These are phyloP conservation scores for Crematogaster levior DNA, from an alignment of 2,888 invertebrate species.

Conservation along the genomic window DNA sequence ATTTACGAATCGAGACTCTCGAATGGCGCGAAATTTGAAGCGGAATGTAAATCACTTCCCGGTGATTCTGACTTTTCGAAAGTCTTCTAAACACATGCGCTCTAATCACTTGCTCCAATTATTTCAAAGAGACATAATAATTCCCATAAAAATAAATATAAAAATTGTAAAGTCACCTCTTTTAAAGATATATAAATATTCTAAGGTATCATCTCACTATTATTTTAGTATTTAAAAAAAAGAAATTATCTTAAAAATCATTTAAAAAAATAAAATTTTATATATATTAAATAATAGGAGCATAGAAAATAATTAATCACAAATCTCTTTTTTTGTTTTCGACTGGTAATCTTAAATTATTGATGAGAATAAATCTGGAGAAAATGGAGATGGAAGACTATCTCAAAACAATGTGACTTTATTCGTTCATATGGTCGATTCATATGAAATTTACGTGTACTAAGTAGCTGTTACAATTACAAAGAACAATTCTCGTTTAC, in stretches of 20 bases:
- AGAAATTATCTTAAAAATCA: no score
- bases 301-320: neutral
- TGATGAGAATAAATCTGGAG: neutral
- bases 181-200: neutral
- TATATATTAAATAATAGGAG: neutral
- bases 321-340: neutral
- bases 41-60: neutral
- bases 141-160: neutral
- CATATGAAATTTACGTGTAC: conserved; percentile 75
- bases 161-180: neutral
- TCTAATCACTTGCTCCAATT: neutral
- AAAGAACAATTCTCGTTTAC: conserved; percentile 63
- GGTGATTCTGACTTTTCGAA: neutral
- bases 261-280: neutral
- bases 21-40: neutral
- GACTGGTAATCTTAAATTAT: neutral
- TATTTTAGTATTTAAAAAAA: no score
- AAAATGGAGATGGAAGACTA: neutral
- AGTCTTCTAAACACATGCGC: no score
- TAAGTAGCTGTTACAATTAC: conserved; percentile 73
- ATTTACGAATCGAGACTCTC: neutral
- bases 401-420: conserved; percentile 74
- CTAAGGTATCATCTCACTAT: neutral
- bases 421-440: conserved; percentile 73
- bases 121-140: neutral